Conservation (phyloP, 2,888 invertebrate species). For the Apantesis nais region DNA sequence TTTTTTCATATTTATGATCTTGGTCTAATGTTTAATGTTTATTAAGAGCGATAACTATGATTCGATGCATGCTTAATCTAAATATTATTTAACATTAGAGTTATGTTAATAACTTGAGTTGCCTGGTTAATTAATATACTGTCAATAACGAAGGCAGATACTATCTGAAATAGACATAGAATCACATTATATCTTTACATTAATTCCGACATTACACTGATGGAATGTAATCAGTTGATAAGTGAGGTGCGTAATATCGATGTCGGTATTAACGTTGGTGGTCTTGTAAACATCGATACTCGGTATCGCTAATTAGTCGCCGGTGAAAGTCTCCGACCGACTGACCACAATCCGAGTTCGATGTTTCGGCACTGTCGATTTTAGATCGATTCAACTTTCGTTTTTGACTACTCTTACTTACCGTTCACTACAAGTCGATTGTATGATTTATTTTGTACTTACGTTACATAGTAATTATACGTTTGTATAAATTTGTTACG, state of each 20-base stretch:
- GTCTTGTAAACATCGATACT: conserved; percentile 73
- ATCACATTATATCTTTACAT: conserved; percentile 22
- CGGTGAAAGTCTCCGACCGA: conserved; percentile 83
- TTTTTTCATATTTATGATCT: not conserved
- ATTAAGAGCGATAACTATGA: not conserved
- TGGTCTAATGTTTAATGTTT: not conserved
- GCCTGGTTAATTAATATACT: conserved; percentile 5
- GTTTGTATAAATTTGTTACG: conserved; percentile 41
- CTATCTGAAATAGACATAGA: conserved; percentile 22
- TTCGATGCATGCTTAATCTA: not conserved
- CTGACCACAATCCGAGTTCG: conserved; percentile 79
- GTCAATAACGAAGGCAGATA: conserved; percentile 16
- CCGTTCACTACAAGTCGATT: conserved; percentile 68
- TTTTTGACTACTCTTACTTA: conserved; percentile 83
- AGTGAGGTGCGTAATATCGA: conserved; percentile 62
- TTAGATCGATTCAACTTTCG: conserved; percentile 85
- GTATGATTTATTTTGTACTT: conserved; percentile 68
- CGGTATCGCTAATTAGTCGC: conserved; percentile 77
- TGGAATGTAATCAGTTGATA: conserved; percentile 44
- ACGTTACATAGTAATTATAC: conserved; percentile 48
- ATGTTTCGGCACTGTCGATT: conserved; percentile 81
- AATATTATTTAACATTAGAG: not conserved
- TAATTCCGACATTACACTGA: conserved; percentile 41
- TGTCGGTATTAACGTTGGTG: conserved; percentile 68
- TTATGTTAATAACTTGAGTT: not conserved